A percentile compares a stretch with the other conserved stretches of the same genome.
Conservation (phyloP, 2,113 vertebrate genomes). For the Centropus unirufus region DNA sequence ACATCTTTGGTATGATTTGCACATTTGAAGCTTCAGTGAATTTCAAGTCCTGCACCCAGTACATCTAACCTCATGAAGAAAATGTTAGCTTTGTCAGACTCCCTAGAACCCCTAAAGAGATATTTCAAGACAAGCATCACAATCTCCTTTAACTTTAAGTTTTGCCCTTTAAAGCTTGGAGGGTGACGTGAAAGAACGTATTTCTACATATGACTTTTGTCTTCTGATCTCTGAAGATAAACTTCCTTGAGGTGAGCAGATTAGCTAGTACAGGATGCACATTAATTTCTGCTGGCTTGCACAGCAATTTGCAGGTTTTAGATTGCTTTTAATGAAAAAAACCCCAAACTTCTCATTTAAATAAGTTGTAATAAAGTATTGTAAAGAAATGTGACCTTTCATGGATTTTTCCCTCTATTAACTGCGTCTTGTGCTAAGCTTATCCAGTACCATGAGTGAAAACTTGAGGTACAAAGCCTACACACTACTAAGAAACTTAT, state of each 20-base stretch:
- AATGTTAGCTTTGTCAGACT: neutral
- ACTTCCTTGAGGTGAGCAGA: conserved; percentile 24
- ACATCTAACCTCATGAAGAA: neutral
- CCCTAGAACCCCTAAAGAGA: neutral
- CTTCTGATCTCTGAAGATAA: conserved; percentile 37
- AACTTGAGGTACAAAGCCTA: conserved; percentile 41
- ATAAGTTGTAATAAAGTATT: neutral
- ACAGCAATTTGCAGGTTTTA: neutral
- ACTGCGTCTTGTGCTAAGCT: neutral
- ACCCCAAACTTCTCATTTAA: neutral
- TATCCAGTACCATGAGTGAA: neutral
- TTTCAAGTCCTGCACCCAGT: neutral
- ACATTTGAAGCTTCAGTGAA: neutral
- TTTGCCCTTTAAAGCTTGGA: neutral
- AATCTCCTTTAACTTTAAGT: neutral
- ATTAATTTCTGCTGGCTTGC: neutral
- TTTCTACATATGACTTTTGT: conserved; percentile 2
- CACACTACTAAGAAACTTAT: conserved; percentile 66
- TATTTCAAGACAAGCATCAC: neutral
- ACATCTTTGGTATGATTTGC: neutral
- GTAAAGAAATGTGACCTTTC: conserved; percentile 25
- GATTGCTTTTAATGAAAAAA: neutral
- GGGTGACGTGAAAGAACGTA: neutral
- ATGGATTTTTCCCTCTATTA: conserved; percentile 8
- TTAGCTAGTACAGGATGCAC: neutral